phyloP scores from a whole-genome alignment of 2,888 invertebrate genomes.

The Drosophila setosimentum region DNA sequence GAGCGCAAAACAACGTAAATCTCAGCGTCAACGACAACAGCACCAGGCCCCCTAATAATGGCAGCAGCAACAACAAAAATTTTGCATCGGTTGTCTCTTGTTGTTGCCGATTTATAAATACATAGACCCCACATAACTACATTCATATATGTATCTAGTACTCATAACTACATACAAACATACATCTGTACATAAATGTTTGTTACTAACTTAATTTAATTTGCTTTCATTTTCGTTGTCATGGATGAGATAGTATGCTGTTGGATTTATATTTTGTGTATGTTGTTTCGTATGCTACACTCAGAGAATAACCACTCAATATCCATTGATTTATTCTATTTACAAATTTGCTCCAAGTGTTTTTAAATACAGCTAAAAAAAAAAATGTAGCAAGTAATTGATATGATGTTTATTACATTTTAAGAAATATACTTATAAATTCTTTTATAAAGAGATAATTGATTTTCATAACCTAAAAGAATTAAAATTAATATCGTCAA shows the following conservation, averaged over 20 bases:
- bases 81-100: constrained; percentile 25
- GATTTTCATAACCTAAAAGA: not conserved
- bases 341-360: not conserved
- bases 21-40: constrained; percentile 16
- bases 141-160: not conserved
- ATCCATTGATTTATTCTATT: not conserved
- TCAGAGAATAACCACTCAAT: constrained; percentile 14
- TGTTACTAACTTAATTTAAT: constrained; percentile 66
- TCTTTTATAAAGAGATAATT: not conserved
- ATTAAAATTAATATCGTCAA: not conserved
- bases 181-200: constrained; percentile 23
- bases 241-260: constrained; percentile 39
- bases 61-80: constrained; percentile 3
- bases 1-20: constrained; percentile 26
- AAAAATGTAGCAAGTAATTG: not conserved
- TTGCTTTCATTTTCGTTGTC: constrained; percentile 72
- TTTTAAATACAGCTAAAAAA: not conserved
- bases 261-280: constrained; percentile 11
- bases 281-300: constrained; percentile 5
- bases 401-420: not conserved
- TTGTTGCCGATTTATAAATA: constrained; percentile 62
- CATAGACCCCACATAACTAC: constrained; percentile 13
- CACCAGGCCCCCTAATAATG: constrained; percentile 7
- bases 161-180: constrained; percentile 3
- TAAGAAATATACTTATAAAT: not conserved